Evolutionary conservation across 1,140 invertebrate species (phyloP).

Genomic region (Caerostris darwini): DNA sequence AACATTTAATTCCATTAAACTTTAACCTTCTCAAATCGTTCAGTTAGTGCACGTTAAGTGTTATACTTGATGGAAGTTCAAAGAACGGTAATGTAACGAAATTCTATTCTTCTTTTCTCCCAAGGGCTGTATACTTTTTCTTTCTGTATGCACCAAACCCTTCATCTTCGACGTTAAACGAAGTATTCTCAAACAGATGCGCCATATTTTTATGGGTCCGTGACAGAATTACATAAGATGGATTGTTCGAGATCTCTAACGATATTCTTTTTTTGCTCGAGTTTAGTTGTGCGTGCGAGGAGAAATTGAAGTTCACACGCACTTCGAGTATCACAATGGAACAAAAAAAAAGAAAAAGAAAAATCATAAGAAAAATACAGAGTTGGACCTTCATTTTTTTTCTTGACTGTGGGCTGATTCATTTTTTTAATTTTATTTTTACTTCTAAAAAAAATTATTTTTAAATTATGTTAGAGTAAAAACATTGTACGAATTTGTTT

Average conservation of each 20-base stretch:
- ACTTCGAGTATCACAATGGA: background rate
- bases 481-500: background rate
- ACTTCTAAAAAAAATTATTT: background rate
- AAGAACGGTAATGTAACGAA: background rate
- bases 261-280: background rate
- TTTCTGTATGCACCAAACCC: background rate
- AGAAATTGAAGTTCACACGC: background rate
- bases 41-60: background rate
- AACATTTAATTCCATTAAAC: too few relatives aligned
- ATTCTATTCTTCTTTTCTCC: background rate
- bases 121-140: background rate
- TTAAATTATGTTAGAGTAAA: background rate
- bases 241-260: background rate
- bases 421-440: background rate
- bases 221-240: background rate
- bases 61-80: background rate
- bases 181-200: background rate
- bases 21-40: too few relatives aligned
- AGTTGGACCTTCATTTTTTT: background rate
- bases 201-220: background rate
- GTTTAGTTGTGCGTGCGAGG: background rate
- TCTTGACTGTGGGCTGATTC: background rate
- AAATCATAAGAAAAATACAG: background rate
- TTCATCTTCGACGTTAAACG: background rate
- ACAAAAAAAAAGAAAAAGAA: background rate